phyloP scores from a whole-genome alignment of 2,113 vertebrate genomes.

The Stercorarius parasiticus region DNA sequence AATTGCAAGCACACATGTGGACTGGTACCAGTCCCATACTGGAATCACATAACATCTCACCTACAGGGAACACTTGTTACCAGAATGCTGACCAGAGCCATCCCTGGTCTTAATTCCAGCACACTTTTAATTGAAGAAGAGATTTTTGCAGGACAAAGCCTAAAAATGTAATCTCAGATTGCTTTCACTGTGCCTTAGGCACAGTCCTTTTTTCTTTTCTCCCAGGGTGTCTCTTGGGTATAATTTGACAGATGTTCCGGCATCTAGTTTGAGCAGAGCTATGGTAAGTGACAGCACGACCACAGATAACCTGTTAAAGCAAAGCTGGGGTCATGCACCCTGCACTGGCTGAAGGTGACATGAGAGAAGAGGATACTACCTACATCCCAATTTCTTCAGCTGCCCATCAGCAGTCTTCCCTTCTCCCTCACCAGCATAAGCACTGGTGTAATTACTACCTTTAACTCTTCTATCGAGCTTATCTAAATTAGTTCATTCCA shows the following conservation, averaged over 20 bases:
- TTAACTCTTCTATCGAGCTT: background rate
- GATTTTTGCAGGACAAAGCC: background rate
- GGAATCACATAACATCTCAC: rapidly evolving
- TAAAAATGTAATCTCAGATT: background rate
- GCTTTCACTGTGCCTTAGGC: background rate
- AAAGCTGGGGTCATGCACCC: background rate
- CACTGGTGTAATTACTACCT: background rate
- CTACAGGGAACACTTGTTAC: background rate
- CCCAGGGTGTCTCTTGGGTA: background rate
- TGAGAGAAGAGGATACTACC: background rate
- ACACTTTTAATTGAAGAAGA: background rate
- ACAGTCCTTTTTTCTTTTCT: background rate
- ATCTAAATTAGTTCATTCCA: background rate
- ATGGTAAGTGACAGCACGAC: background rate
- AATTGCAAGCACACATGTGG: background rate
- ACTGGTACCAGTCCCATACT: background rate
- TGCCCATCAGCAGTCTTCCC: background rate
- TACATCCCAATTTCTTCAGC: background rate
- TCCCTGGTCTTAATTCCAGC: background rate
- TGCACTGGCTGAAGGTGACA: background rate
- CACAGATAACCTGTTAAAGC: background rate
- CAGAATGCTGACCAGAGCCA: background rate
- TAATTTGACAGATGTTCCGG: background rate
- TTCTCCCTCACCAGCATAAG: background rate
- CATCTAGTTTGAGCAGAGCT: background rate